These are phyloP conservation scores for Silurus meridionalis DNA, from an alignment of 2,113 vertebrate genomes.

Conservation along the genomic window DNA sequence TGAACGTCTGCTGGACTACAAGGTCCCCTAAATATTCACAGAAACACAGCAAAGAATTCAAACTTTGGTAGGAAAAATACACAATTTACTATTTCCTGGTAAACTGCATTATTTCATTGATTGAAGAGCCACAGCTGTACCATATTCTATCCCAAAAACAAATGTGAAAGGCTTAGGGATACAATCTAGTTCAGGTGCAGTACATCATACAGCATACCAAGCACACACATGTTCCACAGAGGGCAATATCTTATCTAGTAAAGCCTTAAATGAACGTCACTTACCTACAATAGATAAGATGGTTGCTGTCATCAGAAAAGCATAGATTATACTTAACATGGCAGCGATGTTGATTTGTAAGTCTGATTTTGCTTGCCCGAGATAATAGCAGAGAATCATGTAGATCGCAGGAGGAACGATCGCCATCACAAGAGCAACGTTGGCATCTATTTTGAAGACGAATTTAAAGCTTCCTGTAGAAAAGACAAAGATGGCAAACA, in stretches of 20 bases:
- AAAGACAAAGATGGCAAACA: background rate
- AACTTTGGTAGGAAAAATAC: background rate
- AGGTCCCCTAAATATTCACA: conserved; percentile 49
- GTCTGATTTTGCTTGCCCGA: conserved; percentile 56
- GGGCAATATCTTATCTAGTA: no score
- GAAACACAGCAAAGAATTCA: no score
- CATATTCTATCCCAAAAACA: no score
- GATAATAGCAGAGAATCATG: conserved; percentile 62
- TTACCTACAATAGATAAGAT: conserved; percentile 66
- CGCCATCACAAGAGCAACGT: conserved; percentile 48
- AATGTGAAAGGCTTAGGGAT: no score
- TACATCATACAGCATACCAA: no score
- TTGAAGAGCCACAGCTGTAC: no score
- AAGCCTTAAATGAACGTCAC: background rate
- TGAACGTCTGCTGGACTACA: conserved; percentile 53
- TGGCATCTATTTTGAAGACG: background rate
- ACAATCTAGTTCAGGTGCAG: no score
- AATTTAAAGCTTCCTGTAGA: conserved; percentile 61
- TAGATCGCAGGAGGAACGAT: conserved; percentile 64
- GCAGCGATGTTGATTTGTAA: conserved; percentile 68
- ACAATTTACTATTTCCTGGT: background rate
- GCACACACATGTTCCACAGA: no score
- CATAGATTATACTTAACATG: conserved; percentile 64
- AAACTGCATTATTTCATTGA: no score
- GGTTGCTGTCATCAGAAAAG: conserved; percentile 69